Conservation (phyloP, 1,140 invertebrate species). For the Ceratosolen fusciceps region DNA sequence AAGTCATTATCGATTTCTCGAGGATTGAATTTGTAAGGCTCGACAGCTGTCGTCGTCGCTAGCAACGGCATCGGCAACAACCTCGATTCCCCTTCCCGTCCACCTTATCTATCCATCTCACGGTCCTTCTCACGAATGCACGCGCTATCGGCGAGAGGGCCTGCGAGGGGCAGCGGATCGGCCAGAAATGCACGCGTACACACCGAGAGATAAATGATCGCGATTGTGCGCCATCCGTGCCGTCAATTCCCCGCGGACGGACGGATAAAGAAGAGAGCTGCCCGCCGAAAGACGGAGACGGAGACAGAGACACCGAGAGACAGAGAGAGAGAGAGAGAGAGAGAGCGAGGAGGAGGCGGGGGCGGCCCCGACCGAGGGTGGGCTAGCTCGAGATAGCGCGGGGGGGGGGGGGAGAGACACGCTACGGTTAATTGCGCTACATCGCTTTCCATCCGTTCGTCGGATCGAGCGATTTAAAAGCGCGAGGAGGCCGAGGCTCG, state of each 20-base stretch:
- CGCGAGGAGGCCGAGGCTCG: background rate
- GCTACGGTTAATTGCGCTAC: slow-evolving; percentile 40
- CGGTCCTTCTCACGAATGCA: background rate
- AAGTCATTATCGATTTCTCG: slow-evolving; percentile 46
- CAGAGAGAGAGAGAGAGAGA: slow-evolving; percentile 25
- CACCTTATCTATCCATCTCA: background rate
- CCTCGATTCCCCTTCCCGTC: background rate
- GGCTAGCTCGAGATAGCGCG: background rate
- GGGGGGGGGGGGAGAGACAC: background rate
- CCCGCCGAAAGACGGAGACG: background rate
- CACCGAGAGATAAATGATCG: slow-evolving; percentile 36
- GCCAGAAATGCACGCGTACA: slow-evolving; percentile 47
- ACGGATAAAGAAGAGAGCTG: slow-evolving; percentile 20
- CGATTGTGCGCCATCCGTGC: slow-evolving; percentile 45
- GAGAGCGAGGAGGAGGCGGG: background rate
- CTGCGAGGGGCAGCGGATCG: slow-evolving; percentile 35
- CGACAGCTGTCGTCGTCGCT: slow-evolving; percentile 36
- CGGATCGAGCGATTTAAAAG: background rate
- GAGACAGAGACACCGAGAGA: background rate
- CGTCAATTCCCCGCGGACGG: slow-evolving; percentile 60
- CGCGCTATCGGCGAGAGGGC: background rate
- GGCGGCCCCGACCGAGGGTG: background rate
- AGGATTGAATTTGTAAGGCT: slow-evolving; percentile 40
- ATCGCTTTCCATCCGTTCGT: slow-evolving; percentile 7
- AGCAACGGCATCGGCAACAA: slow-evolving; percentile 6